Percentiles rank a stretch among this genome's conserved stretches.
Evolutionary conservation across 2,888 invertebrate genomes (phyloP).

Genomic region (Tenthredo livida): DNA sequence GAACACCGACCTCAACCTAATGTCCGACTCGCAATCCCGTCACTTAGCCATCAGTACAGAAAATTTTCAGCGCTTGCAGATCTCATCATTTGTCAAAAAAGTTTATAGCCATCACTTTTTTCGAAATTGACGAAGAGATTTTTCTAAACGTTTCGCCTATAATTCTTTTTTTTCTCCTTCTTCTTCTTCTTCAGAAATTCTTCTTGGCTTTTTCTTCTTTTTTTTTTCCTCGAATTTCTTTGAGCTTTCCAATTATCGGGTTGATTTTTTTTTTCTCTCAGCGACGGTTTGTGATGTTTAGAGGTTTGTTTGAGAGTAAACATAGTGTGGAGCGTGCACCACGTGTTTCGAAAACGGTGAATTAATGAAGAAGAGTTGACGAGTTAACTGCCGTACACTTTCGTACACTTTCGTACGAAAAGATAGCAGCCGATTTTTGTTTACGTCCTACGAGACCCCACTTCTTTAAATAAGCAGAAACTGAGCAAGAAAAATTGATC

Average conservation of each 20-base stretch:
- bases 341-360: constrained; percentile 30
- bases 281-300: constrained; percentile 26
- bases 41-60: not conserved
- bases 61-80: not conserved
- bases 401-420: constrained; percentile 1
- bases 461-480: constrained; percentile 47
- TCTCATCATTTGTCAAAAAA: constrained; percentile 8
- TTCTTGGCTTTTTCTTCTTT: not conserved
- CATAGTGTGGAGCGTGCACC: not conserved
- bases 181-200: not conserved
- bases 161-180: too few relatives aligned
- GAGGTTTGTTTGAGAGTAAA: constrained; percentile 18
- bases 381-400: constrained; percentile 43
- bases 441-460: constrained; percentile 33
- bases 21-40: constrained; percentile 27
- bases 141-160: not conserved
- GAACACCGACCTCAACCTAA: constrained; percentile 36
- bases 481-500: constrained; percentile 48
- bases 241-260: not conserved
- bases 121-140: not conserved
- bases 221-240: constrained; percentile 39
- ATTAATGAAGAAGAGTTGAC: constrained; percentile 50
- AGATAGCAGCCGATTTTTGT: constrained; percentile 39
- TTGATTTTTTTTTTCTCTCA: constrained; percentile 4
- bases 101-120: not conserved